phyloP scores from a whole-genome alignment of 2,797 vertebrate genomes.

The Sebastes reedi region DNA sequence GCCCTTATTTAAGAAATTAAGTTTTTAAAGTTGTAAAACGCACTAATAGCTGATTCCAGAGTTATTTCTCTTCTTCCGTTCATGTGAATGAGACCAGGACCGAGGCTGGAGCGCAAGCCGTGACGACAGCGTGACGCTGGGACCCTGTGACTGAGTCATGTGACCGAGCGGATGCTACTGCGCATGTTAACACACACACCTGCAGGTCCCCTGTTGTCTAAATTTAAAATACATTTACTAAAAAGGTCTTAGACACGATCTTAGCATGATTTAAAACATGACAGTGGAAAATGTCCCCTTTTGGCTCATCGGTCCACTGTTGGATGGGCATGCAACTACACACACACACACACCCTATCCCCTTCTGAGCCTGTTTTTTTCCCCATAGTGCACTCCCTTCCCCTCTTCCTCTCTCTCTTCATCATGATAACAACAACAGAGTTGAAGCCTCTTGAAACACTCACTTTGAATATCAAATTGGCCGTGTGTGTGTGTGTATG shows the following conservation, averaged over 20 bases:
- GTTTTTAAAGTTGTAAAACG: too few relatives aligned
- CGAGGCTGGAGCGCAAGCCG: too few relatives aligned
- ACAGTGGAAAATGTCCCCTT: neutral
- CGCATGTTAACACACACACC: too few relatives aligned
- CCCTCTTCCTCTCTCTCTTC: constrained; percentile 24
- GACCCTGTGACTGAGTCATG: too few relatives aligned
- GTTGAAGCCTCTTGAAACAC: constrained; percentile 66
- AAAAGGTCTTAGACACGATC: neutral
- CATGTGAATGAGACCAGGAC: too few relatives aligned
- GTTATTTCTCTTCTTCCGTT: too few relatives aligned
- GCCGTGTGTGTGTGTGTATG: constrained; percentile 25
- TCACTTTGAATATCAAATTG: constrained; percentile 75
- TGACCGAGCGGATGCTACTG: too few relatives aligned
- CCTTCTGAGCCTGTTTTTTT: constrained; percentile 73
- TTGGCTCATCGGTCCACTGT: neutral
- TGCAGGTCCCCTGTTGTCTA: neutral
- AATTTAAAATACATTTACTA: neutral
- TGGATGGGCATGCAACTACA: neutral
- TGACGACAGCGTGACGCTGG: too few relatives aligned
- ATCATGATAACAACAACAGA: constrained; percentile 63
- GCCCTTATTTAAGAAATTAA: too few relatives aligned
- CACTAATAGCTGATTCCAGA: too few relatives aligned
- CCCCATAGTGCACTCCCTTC: constrained; percentile 56
- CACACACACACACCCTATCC: neutral
- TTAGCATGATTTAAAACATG: neutral